Evolutionary conservation across 2,888 invertebrate species (phyloP).

Genomic region (Drosophila conformis): DNA sequence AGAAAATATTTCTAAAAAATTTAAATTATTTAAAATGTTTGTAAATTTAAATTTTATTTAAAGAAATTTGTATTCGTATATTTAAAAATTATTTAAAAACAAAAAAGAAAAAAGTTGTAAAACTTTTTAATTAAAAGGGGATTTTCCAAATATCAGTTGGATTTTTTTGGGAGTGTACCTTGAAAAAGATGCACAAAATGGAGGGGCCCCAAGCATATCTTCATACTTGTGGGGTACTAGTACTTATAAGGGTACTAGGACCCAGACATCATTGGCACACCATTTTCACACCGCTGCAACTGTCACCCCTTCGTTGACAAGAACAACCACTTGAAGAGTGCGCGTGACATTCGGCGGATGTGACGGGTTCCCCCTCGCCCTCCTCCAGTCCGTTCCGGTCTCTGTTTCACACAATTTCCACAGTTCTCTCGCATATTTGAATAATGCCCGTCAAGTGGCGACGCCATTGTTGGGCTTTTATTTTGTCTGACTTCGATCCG

Average conservation of each 20-base stretch:
- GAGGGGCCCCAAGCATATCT: background rate
- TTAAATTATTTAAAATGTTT: background rate
- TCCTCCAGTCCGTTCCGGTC: background rate
- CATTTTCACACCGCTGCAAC: background rate
- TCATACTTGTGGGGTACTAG: background rate
- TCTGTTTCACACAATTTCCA: background rate
- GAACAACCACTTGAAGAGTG: conserved; percentile 69
- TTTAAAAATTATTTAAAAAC: background rate
- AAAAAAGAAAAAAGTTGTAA: background rate
- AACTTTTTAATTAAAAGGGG: background rate
- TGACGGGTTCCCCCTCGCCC: conserved; percentile 48
- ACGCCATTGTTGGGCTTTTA: conserved; percentile 59
- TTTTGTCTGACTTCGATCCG: conserved; percentile 49
- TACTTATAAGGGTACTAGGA: background rate
- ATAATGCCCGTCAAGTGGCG: conserved; percentile 76
- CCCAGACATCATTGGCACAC: background rate
- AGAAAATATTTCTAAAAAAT: background rate
- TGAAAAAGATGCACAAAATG: conserved; percentile 35
- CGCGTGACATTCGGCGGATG: conserved; percentile 76
- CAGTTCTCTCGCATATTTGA: conserved; percentile 56
- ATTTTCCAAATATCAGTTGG: background rate
- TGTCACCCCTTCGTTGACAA: background rate
- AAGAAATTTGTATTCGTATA: background rate
- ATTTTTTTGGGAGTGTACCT: conserved; percentile 23
- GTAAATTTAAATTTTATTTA: background rate